Base-by-base conservation (phyloP, 2,888 invertebrate genomes). In the Metellina segmentata region DNA sequence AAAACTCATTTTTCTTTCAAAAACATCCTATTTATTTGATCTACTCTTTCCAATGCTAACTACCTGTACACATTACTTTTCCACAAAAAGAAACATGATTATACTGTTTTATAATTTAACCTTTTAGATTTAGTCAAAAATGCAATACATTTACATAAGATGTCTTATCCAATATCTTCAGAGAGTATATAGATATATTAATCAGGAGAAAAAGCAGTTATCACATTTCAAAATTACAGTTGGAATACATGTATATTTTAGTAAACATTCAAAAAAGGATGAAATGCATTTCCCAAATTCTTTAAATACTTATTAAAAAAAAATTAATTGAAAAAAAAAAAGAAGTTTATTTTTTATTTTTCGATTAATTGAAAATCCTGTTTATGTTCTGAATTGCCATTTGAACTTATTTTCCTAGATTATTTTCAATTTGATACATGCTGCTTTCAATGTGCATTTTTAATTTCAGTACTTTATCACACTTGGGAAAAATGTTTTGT, bases 21-120 rank as follows among this genome's bases (percentile, higher is more conserved):
- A 82, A 72, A 82, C 89, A 70, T 77, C 49, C 74, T 77, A 83
- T 61, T 81, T 70, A 87, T 88, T 89, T 89, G 77, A 77, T 82
- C 89, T 79, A 87, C 87, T 51, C 79, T 20, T 71, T 87, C 87
- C 87, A 87, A 81, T 53, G 4, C 9, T 71, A 81, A 53, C 87
- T 72, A 81, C 79, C 81, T 81, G 87, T 48, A 75, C 52, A 19
- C 74, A 61, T 61, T 61, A 61, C 61, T 61, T 61, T 61, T 11
- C 16, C 61, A 61, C 16, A 7, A 61, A 61, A 16, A 61, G 61
- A 61, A 61, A 61, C 61, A 61, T 16, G 61, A 61, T 61, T 5
- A 16, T 61, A 16, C 61, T 16, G 61, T 61, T 61, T 61, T 61
- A 11, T 61, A 61, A 61, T 61, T 61, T 61, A 61, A 34, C 34